Evolutionary conservation across 1,140 invertebrate species (phyloP).

Genomic region (Ectropis grisescens): DNA sequence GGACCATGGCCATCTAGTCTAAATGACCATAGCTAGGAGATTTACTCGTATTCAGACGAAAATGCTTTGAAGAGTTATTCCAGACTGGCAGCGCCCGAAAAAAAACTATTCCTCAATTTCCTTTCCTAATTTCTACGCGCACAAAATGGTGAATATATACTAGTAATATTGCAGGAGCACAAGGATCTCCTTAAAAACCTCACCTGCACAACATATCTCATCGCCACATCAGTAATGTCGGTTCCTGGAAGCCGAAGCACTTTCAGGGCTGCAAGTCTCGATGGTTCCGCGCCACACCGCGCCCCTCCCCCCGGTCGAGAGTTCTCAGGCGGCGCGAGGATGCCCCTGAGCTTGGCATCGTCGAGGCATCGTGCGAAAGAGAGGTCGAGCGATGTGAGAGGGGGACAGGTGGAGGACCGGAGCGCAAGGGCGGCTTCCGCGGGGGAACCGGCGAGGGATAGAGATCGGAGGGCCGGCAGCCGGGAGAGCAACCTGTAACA

Average conservation of each 20-base stretch:
- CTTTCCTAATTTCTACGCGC: too few species aligned
- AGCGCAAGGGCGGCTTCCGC: conserved; percentile 86
- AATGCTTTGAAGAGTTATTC: too few species aligned
- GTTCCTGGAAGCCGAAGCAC: conserved; percentile 86
- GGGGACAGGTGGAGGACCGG: conserved; percentile 86
- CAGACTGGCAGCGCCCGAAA: too few species aligned
- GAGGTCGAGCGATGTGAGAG: conserved; percentile 84
- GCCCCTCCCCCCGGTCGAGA: conserved; percentile 88
- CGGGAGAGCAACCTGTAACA: conserved; percentile 77
- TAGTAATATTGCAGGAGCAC: too few species aligned
- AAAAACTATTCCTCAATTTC: too few species aligned
- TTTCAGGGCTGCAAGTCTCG: conserved; percentile 82
- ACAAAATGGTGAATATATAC: too few species aligned
- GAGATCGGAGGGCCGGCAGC: conserved; percentile 83
- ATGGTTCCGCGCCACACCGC: conserved; percentile 86
- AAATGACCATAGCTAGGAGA: too few species aligned
- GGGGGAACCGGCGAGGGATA: conserved; percentile 85
- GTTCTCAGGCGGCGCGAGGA: conserved; percentile 87
- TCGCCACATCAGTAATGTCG: conserved; percentile 90
- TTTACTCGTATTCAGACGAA: too few species aligned
- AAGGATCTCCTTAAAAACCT: too few species aligned
- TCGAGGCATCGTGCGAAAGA: conserved; percentile 77
- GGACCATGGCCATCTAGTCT: too few species aligned
- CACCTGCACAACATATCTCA: conserved; percentile 73
- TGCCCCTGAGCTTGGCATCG: conserved; percentile 85